Conservation (phyloP, 2,888 invertebrate species). For the Charanyca ferruginea region DNA sequence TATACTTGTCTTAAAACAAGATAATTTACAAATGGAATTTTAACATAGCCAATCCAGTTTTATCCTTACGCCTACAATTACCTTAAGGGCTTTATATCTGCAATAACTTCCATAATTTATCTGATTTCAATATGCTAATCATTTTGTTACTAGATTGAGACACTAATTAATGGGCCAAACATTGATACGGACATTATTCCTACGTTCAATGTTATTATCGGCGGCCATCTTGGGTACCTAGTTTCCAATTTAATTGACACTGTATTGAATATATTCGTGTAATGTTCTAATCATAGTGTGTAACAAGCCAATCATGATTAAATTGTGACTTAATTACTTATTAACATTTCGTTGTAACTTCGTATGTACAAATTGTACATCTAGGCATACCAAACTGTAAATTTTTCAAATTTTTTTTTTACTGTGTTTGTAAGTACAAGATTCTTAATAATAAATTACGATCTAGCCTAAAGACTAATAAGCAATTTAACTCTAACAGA, state of each 20-base stretch:
- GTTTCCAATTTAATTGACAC: slow-evolving; percentile 15
- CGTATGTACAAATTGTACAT: no score
- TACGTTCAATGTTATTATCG: slow-evolving; percentile 13
- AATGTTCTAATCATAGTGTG: slow-evolving; percentile 2
- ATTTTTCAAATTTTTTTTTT: no score
- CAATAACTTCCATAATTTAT: slow-evolving; percentile 65
- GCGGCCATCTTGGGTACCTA: slow-evolving; percentile 9
- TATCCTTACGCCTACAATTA: slow-evolving; percentile 24
- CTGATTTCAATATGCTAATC: slow-evolving; percentile 44
- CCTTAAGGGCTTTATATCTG: slow-evolving; percentile 56
- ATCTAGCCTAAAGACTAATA: no score
- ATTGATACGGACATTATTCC: slow-evolving; percentile 36
- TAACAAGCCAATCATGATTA: slow-evolving; percentile 20
- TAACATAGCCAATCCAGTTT: slow-evolving; percentile 18
- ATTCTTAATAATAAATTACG: no score
- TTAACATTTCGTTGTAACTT: slow-evolving; percentile 1
- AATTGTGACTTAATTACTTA: neutral
- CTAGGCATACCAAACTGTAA: no score
- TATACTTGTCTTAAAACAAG: slow-evolving; percentile 13
- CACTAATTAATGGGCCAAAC: slow-evolving; percentile 44
- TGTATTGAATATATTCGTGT: neutral
- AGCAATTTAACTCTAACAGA: no score
- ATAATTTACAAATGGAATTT: slow-evolving; percentile 34
- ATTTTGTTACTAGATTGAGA: slow-evolving; percentile 33
- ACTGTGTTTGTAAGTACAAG: no score